Conservation (phyloP, 2,797 vertebrate species). For the Macropodus opercularis region DNA sequence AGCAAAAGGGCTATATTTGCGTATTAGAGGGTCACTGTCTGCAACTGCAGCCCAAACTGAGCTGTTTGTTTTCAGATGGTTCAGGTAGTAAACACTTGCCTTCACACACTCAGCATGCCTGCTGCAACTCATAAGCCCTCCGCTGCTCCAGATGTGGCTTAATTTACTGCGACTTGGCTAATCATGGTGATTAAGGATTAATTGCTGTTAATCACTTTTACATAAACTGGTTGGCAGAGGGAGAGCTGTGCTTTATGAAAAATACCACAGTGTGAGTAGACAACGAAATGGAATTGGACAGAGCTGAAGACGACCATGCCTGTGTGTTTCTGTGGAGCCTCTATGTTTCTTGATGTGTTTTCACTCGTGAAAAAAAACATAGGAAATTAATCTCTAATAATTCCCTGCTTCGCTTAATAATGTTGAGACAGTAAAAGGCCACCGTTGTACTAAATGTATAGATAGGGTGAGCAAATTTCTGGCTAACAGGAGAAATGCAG, state of each 20-base stretch:
- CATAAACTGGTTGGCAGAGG: constrained; percentile 98
- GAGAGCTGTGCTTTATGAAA: constrained; percentile 91
- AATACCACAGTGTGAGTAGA: constrained; percentile 84
- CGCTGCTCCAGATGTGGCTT: constrained; percentile 99
- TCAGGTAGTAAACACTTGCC: constrained; percentile 87
- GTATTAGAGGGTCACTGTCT: not conserved
- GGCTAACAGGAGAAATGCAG: constrained; percentile 39
- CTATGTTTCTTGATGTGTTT: constrained; percentile 18
- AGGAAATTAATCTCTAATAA: constrained; percentile 26
- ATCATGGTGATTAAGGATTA: constrained; percentile 99
- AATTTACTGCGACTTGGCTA: constrained; percentile 99
- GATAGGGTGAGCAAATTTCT: constrained; percentile 14
- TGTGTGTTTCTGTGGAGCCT: constrained; percentile 2
- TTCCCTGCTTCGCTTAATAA: constrained; percentile 23
- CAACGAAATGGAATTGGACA: constrained; percentile 65
- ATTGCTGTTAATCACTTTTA: constrained; percentile 99
- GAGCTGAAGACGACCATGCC: constrained; percentile 29
- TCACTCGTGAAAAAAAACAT: constrained; percentile 36
- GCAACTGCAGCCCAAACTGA: constrained; percentile 10
- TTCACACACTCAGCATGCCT: constrained; percentile 83
- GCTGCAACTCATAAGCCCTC: constrained; percentile 84
- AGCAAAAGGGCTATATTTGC: too few relatives aligned
- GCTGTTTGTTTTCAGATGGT: constrained; percentile 42
- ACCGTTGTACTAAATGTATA: not conserved
- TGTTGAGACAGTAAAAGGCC: not conserved